Evolutionary conservation across 2,797 vertebrate species (phyloP).

Genomic region (Dendrocincla tyrannina): DNA sequence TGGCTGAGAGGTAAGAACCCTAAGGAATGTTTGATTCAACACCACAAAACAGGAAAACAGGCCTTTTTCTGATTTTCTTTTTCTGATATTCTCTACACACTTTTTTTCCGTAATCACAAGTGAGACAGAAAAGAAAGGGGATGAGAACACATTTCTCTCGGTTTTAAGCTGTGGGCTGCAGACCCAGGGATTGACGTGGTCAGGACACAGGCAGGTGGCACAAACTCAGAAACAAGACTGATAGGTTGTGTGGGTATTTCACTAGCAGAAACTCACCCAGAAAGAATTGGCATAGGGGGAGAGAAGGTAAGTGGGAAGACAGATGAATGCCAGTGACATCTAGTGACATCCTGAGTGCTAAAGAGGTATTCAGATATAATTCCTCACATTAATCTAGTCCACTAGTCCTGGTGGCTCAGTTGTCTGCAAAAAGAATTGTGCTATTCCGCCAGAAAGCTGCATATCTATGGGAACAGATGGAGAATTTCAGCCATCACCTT

Average conservation of each 20-base stretch:
- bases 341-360: background rate
- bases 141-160: background rate
- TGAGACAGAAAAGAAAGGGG: background rate
- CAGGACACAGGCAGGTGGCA: background rate
- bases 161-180: background rate
- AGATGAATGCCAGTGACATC: background rate
- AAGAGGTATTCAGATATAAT: background rate
- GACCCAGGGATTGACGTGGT: background rate
- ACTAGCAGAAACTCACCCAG: background rate
- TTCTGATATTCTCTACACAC: background rate
- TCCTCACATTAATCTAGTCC: background rate
- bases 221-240: background rate
- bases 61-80: slow-evolving; percentile 10
- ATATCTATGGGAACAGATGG: background rate
- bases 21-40: background rate
- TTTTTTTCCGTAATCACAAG: slow-evolving; percentile 9
- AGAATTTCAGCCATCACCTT: slow-evolving; percentile 13
- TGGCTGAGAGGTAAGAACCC: background rate
- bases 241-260: background rate
- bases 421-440: background rate
- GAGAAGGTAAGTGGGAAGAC: background rate
- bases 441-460: background rate
- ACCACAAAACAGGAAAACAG: background rate
- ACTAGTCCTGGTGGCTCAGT: background rate
- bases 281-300: background rate